These are phyloP conservation scores for Nebria salina DNA, from an alignment of 2,888 invertebrate genomes.

Conservation along the genomic window DNA sequence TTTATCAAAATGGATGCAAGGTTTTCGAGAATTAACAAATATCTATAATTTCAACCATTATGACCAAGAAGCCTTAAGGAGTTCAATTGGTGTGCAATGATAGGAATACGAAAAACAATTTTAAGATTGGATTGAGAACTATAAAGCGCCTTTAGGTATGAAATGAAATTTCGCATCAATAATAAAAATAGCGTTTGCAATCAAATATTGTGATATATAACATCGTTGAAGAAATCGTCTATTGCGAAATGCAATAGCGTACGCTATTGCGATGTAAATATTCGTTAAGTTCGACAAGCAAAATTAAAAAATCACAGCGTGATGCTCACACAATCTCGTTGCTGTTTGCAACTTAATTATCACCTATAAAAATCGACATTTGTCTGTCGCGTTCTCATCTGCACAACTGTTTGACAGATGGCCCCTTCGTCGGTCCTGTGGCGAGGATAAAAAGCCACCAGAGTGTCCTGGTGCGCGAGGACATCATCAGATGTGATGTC, in stretches of 20 bases:
- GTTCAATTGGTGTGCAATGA: no score
- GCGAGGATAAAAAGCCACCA: neutral
- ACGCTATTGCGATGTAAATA: neutral
- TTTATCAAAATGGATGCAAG: neutral
- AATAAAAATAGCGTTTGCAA: neutral
- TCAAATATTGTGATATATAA: neutral
- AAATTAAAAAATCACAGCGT: slow-evolving; percentile 19
- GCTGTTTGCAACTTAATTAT: slow-evolving; percentile 16
- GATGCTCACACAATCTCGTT: slow-evolving; percentile 5
- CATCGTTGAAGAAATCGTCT: no score
- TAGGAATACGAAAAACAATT: neutral
- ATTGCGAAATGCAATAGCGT: no score
- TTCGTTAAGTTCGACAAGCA: neutral
- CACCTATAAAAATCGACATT: slow-evolving; percentile 20
- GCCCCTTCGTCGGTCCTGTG: neutral
- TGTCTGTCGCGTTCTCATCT: neutral
- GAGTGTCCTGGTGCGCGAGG: neutral
- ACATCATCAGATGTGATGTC: neutral
- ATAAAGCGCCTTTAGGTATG: neutral
- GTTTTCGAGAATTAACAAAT: no score
- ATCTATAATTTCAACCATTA: no score
- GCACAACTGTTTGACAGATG: slow-evolving; percentile 6
- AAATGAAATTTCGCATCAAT: neutral
- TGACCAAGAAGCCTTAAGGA: no score
- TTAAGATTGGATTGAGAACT: neutral